Conservation (phyloP, 2,888 invertebrate species). For the Parochlus steinenii region DNA sequence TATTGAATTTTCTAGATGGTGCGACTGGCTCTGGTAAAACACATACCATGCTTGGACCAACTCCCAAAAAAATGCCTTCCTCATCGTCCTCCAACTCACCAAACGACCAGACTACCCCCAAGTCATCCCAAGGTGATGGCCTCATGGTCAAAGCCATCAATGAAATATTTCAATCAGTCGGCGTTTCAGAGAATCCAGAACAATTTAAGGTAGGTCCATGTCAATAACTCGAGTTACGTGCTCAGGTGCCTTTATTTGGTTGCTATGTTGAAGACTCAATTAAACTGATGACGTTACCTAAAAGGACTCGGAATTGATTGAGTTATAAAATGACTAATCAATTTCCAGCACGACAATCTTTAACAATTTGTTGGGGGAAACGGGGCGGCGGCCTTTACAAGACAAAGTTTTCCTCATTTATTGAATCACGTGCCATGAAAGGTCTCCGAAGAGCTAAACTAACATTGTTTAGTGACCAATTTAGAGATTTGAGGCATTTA, state of each 20-base stretch:
- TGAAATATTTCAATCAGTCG: constrained; percentile 28
- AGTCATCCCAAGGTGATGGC: constrained; percentile 25
- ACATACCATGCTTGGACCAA: constrained; percentile 30
- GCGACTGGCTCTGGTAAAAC: constrained; percentile 29
- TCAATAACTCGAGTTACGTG: no score
- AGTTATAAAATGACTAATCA: no score
- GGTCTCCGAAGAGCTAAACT: no score
- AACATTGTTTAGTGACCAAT: no score
- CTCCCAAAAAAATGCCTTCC: constrained; percentile 23
- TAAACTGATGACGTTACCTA: no score
- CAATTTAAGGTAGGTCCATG: constrained; percentile 21
- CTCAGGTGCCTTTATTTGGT: not conserved
- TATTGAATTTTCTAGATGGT: constrained; percentile 18
- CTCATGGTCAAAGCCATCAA: constrained; percentile 31
- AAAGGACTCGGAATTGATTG: no score
- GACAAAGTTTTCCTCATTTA: no score
- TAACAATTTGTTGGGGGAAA: no score
- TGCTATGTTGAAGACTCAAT: not conserved
- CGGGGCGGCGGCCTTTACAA: no score
- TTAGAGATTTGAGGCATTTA: no score
- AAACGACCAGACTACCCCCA: constrained; percentile 9
- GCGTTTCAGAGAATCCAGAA: constrained; percentile 22
- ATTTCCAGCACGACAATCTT: no score
- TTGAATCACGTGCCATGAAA: no score
- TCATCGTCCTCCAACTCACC: constrained; percentile 16